These are phyloP conservation scores for Aplodontia rufa DNA, from an alignment of 2,113 vertebrate species.

Conservation along the genomic window DNA sequence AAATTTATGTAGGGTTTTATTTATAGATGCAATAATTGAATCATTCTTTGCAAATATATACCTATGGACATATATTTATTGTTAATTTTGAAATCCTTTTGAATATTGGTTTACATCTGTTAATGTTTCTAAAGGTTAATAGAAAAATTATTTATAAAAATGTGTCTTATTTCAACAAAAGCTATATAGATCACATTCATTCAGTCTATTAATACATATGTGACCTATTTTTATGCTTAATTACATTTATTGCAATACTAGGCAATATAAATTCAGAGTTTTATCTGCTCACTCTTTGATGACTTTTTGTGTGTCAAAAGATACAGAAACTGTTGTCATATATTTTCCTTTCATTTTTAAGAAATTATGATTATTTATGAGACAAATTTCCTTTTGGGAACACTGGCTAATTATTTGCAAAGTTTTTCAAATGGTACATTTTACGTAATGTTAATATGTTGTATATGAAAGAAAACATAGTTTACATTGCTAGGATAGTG, in stretches of 20 bases:
- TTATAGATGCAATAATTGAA: neutral
- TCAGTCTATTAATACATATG: neutral
- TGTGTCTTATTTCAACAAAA: neutral
- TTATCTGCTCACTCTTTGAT: neutral
- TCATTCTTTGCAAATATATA: neutral
- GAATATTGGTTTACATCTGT: neutral
- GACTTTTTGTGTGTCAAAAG: neutral
- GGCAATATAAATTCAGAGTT: neutral
- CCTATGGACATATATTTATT: neutral
- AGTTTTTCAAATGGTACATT: neutral
- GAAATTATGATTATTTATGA: neutral
- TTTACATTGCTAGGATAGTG: neutral
- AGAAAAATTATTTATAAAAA: neutral
- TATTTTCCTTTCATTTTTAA: slow-evolving; percentile 21
- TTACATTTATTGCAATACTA: neutral
- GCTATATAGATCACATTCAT: neutral
- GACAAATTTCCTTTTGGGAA: neutral
- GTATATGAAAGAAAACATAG: neutral
- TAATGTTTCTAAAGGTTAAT: neutral
- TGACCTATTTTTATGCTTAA: neutral
- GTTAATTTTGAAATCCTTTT: neutral
- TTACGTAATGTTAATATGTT: neutral
- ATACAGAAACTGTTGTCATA: neutral
- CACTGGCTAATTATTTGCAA: neutral
- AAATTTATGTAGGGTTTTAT: neutral